Base-by-base conservation (phyloP, 1,140 invertebrate species). In the Latrodectus geometricus region DNA sequence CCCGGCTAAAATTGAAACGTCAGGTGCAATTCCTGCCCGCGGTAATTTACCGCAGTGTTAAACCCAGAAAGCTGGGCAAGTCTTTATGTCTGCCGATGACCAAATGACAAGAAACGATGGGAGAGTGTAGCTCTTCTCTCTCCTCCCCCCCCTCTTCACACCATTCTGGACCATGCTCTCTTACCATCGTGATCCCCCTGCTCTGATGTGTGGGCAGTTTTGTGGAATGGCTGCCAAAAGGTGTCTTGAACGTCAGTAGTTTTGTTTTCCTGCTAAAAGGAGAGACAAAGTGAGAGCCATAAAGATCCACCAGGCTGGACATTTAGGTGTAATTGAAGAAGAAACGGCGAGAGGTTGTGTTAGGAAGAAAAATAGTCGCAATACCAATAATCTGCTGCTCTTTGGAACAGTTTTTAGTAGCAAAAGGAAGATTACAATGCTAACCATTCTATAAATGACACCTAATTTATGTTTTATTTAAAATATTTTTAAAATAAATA, bases 31-130 rank as follows among this genome's bases (percentile, higher is more conserved):
- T 70, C 66, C 20, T 21, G 48, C 52, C 80, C 14, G 70, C 35
- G 80, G 80, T 83, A 83, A 83, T 83, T 83, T 74, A 82, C 21
- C 80, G 80, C 54, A 68, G 80, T 12, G 66, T 70, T 80, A 81
- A 72, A 52, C 52, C 8, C 66, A 11, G 11, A 52, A 72, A 69
- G 66, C 68, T 66, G 35, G n/a, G 65, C 21, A 61, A n/a, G 78
- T 81, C 78, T 81, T 81, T 81, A 81, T 81, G 78, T 49, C 21
- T 8, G 54, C 78, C 78, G 50, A 78, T 81, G 78, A 72, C 78
- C 66, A 52, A 52, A 70, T 72, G 68, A 72, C 78, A 54, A 81
- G 78, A 49, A 61, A 56, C 77, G 66, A 23, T 70, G 69, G 69
- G 69, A 9, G 69, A 20, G 35, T 70, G 23, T 52, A 49, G 54